Evolutionary conservation across 2,113 vertebrate species (phyloP).

Genomic region (Marmota monax): DNA sequence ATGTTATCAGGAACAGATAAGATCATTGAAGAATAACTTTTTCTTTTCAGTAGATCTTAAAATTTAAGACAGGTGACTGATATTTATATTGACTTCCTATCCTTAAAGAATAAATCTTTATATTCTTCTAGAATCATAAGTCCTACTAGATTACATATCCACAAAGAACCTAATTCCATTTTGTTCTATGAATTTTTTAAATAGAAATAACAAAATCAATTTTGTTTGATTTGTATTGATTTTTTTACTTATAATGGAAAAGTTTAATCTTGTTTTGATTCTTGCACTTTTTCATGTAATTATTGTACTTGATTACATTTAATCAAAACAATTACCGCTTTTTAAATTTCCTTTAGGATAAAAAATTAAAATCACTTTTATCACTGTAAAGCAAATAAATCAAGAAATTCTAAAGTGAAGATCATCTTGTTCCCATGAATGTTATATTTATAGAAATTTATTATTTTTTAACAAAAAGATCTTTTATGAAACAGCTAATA

Average conservation of each 20-base stretch:
- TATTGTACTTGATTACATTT: constrained; percentile 37
- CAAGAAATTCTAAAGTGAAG: constrained; percentile 53
- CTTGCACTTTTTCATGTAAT: constrained; percentile 41
- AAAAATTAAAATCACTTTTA: constrained; percentile 33
- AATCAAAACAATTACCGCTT: constrained; percentile 22
- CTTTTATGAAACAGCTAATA: constrained; percentile 58
- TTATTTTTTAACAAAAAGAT: constrained; percentile 54
- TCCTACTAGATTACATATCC: neutral
- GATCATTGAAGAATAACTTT: neutral
- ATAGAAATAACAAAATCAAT: constrained; percentile 38
- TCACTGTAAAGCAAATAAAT: constrained; percentile 20
- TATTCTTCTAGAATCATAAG: neutral
- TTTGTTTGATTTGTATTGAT: neutral
- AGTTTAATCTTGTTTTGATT: constrained; percentile 43
- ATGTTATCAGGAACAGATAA: neutral
- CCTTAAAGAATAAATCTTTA: neutral
- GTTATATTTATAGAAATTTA: neutral
- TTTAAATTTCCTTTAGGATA: constrained; percentile 52
- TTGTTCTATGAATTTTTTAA: neutral
- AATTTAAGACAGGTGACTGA: neutral
- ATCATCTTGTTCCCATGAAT: neutral
- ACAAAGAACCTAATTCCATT: neutral
- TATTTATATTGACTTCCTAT: neutral
- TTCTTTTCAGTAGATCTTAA: neutral
- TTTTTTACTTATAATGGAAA: neutral